A percentile compares a stretch with the other conserved stretches of the same genome.
These are phyloP conservation scores for Chinchilla lanigera DNA, from an alignment of 2,113 vertebrate genomes.

Conservation along the genomic window DNA sequence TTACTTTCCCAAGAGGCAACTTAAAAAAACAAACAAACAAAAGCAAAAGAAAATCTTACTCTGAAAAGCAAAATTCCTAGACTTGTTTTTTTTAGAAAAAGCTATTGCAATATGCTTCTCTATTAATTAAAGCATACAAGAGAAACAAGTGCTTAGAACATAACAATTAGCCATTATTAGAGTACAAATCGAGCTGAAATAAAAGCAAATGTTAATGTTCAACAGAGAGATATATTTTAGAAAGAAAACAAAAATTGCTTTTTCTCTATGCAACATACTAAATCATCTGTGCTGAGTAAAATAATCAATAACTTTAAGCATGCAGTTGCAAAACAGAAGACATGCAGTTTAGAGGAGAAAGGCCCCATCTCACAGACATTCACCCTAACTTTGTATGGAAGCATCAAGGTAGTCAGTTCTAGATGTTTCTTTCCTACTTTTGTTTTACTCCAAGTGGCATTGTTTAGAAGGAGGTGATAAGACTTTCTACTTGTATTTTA, in stretches of 20 bases:
- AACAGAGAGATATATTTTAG: slow-evolving; percentile 85
- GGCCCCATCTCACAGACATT: slow-evolving; percentile 72
- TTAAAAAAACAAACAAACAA: slow-evolving; percentile 72
- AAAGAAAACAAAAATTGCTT: slow-evolving; percentile 84
- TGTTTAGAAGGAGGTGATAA: slow-evolving; percentile 79
- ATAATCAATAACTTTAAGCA: slow-evolving; percentile 84
- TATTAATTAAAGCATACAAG: slow-evolving; percentile 88
- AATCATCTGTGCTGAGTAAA: slow-evolving; percentile 77
- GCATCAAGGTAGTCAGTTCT: slow-evolving; percentile 64
- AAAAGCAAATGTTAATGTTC: slow-evolving; percentile 90
- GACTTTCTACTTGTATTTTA: slow-evolving; percentile 78
- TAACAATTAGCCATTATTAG: slow-evolving; percentile 89
- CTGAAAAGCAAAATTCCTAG: slow-evolving; percentile 84
- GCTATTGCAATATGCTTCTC: slow-evolving; percentile 81
- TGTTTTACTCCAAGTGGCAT: slow-evolving; percentile 74
- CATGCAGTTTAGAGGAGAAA: slow-evolving; percentile 87
- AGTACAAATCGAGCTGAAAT: slow-evolving; percentile 88
- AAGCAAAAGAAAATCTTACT: slow-evolving; percentile 83
- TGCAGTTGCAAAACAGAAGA: slow-evolving; percentile 86
- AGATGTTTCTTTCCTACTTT: slow-evolving; percentile 76
- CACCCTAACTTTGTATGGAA: slow-evolving; percentile 72
- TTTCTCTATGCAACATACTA: slow-evolving; percentile 80
- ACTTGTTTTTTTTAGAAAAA: slow-evolving; percentile 80
- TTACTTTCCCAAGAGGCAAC: slow-evolving; percentile 86
- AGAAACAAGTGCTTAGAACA: slow-evolving; percentile 86